Evolutionary conservation across 2,888 invertebrate genomes (phyloP), one percentile per base, ranked within the genome.

Genomic region (Trachelus iudaicus): DNA sequence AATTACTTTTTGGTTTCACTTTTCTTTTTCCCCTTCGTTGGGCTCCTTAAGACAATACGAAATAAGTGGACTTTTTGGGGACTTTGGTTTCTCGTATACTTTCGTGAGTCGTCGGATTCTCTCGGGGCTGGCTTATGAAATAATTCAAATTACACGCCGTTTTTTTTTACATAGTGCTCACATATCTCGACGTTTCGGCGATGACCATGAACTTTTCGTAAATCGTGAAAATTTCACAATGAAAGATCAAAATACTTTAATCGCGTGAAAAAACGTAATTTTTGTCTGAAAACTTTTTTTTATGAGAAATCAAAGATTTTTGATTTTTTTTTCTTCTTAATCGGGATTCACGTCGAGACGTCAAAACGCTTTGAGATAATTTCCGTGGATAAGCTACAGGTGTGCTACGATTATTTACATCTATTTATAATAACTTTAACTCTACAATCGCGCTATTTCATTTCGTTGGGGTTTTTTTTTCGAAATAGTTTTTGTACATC

Each of bases 321-420:
- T 0, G 0, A 34, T 35, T 34, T 23, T 73, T 23, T 73, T 34
- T 35, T 2, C n/a, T 69, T 15, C 15, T 30, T 15, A 2, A 13
- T 30, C 33, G 12, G 1, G 1, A 9, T 9, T 71, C 11, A 37
- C 71, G 71, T 71, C 71, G 71, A 71, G 34, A 71, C 31, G 71
- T 71, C 23, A 23, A 34, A 71, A 31, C 71, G 71, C 31, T 33
- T 34, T 23, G 31, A 11, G 15, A 71, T 15, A 71, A 71, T 71
- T 31, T 71, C 15, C 83, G 83, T 80, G 83, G 80, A 86, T 85
- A 86, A 85, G 84, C 89, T 90, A 89, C 83, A 81, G 85, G 87
- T 83, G 84, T 77, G 84, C 88, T 90, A 89, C 87, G 81, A 85
- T 87, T 90, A 90, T 90, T 86, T 90, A 90, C 90, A 90, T 81